phyloP scores from a whole-genome alignment of 2,888 invertebrate genomes.

The Phlogophora meticulosa region DNA sequence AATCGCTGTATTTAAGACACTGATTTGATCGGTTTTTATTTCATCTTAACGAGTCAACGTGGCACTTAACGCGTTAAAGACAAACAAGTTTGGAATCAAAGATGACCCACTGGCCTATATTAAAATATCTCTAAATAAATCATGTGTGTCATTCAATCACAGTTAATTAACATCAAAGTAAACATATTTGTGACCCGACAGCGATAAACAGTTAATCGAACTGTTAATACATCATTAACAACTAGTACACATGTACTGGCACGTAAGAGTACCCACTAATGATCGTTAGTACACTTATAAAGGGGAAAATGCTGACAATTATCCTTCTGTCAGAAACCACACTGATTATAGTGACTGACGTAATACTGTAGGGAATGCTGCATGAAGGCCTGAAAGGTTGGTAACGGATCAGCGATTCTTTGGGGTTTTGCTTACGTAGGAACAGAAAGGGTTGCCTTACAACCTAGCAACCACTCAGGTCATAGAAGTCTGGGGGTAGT shows the following conservation, averaged over 20 bases:
- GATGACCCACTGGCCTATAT: neutral
- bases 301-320: conserved; percentile 1
- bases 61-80: no score
- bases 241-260: conserved; percentile 24
- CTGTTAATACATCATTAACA: conserved; percentile 9
- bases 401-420: neutral
- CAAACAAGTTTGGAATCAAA: no score
- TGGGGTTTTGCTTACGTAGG: no score
- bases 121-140: conserved; percentile 3
- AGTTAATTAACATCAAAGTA: conserved; percentile 28
- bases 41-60: no score
- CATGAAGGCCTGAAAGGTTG: neutral
- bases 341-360: neutral
- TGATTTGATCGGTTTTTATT: no score
- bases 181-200: conserved; percentile 13
- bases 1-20: no score
- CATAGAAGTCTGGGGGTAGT: no score
- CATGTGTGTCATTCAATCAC: conserved; percentile 16
- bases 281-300: neutral
- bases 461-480: no score
- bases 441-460: no score
- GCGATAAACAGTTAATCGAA: conserved; percentile 5
- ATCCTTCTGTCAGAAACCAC: neutral
- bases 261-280: neutral
- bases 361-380: neutral